These are phyloP conservation scores for Magallana nippona DNA, from an alignment of 2,888 invertebrate genomes.

Conservation along the genomic window DNA sequence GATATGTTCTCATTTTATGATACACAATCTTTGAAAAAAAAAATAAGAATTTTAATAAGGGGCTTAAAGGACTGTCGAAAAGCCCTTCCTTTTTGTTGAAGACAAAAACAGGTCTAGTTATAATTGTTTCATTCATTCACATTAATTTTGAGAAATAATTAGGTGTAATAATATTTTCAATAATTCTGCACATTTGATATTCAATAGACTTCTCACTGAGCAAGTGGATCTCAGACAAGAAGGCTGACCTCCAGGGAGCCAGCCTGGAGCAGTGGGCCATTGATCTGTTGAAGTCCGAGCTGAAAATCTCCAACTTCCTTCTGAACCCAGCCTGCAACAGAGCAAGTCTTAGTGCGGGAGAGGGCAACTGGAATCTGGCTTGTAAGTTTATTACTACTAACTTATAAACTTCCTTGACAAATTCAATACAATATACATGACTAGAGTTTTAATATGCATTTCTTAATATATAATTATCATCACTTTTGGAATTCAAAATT, in stretches of 20 bases:
- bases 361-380: constrained; percentile 30
- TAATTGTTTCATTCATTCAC: no score
- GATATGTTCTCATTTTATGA: no score
- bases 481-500: no score
- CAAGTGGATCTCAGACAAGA: constrained; percentile 29
- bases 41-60: no score
- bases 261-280: constrained; percentile 46
- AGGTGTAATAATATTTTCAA: neutral
- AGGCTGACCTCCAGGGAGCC: constrained; percentile 4
- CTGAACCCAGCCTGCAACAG: constrained; percentile 5
- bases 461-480: no score
- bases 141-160: no score
- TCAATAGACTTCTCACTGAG: constrained; percentile 42
- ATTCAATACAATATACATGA: no score
- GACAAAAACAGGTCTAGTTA: no score
- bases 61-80: no score
- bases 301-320: constrained; percentile 44
- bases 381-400: neutral
- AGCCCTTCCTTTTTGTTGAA: no score
- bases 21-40: no score
- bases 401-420: neutral
- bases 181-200: neutral
- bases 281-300: constrained; percentile 44
- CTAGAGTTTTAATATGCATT: no score
- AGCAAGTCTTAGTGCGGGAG: neutral